Evolutionary conservation across 2,797 vertebrate species (phyloP).

Genomic region (Argya squamiceps): DNA sequence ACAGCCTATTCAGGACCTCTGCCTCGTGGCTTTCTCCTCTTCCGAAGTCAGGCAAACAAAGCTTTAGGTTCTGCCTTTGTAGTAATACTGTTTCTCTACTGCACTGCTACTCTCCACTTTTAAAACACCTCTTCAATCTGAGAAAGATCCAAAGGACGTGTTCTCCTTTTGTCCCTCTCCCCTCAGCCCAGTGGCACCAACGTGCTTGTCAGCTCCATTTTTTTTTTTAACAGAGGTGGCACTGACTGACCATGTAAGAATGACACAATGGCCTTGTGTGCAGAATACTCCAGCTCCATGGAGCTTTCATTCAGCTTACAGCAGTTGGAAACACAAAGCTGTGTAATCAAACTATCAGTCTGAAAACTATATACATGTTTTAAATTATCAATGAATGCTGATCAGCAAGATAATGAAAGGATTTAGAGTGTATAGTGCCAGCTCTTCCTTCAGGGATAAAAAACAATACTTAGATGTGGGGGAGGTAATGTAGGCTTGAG

Average conservation of each 20-base stretch:
- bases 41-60: not conserved
- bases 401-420: not conserved
- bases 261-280: not conserved
- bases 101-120: not conserved
- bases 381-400: not conserved
- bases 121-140: not conserved
- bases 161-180: not conserved
- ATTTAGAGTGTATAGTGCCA: not conserved
- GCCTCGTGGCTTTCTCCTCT: not conserved
- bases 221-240: not conserved
- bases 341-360: not conserved
- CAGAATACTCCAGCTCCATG: not conserved
- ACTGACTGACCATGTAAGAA: not conserved
- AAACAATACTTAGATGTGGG: not conserved
- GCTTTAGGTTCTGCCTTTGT: not conserved
- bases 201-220: rapidly evolving
- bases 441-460: not conserved
- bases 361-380: not conserved
- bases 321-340: not conserved
- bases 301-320: not conserved
- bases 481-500: not conserved
- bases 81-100: not conserved
- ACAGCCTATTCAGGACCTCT: not conserved
- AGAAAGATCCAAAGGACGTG: not conserved
- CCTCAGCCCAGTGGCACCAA: not conserved